Evolutionary conservation across 2,113 vertebrate genomes (phyloP).

Genomic region (Engraulis encrasicolus): DNA sequence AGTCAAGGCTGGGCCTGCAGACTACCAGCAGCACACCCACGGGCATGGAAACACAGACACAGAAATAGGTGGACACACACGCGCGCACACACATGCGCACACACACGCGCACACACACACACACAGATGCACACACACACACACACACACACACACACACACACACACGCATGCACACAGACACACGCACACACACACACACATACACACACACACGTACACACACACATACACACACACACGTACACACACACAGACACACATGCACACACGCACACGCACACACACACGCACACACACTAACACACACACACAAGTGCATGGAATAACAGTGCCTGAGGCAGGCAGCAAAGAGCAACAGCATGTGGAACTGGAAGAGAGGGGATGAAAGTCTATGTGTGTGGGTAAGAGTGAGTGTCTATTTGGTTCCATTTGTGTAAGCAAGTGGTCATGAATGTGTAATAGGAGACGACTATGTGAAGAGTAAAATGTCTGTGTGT

Average conservation of each 20-base stretch:
- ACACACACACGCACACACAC: too few relatives aligned
- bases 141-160: neutral
- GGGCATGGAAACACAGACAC: neutral
- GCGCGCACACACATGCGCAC: neutral
- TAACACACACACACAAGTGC: too few relatives aligned
- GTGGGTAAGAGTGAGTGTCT: neutral
- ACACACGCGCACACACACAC: neutral
- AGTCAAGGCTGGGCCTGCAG: conserved; percentile 69
- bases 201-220: too few relatives aligned
- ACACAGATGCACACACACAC: neutral
- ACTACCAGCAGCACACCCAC: conserved; percentile 52
- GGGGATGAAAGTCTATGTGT: conserved; percentile 27
- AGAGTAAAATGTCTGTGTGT: too few relatives aligned
- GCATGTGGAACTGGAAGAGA: neutral
- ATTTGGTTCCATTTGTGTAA: neutral
- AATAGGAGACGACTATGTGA: too few relatives aligned
- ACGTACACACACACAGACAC: too few relatives aligned
- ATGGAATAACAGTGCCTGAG: too few relatives aligned
- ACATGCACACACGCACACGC: neutral
- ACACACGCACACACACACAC: too few relatives aligned
- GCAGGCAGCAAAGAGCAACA: too few relatives aligned
- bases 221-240: too few relatives aligned
- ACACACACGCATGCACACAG: too few relatives aligned
- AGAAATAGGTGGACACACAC: too few relatives aligned
- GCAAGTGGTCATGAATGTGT: neutral